Percentiles rank a stretch among this genome's conserved stretches.
phyloP scores from a whole-genome alignment of 2,888 invertebrate species.

The Dicycla oo region DNA sequence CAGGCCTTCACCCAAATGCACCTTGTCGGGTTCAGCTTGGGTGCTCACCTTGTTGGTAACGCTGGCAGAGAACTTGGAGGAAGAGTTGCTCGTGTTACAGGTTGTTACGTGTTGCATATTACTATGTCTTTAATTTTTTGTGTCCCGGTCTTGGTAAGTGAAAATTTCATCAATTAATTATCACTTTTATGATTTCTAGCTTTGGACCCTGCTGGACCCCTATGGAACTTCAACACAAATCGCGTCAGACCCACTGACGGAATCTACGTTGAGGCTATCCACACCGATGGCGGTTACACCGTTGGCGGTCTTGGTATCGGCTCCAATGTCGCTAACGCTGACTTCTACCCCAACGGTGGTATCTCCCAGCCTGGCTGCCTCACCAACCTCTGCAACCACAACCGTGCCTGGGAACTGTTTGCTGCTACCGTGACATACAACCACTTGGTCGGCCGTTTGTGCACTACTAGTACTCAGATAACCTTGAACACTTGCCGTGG shows the following conservation, averaged over 20 bases:
- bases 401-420: constrained; percentile 76
- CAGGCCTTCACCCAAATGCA: constrained; percentile 73
- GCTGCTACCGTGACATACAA: constrained; percentile 72
- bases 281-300: constrained; percentile 68
- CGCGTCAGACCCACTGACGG: constrained; percentile 75
- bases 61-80: constrained; percentile 76
- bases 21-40: constrained; percentile 83
- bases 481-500: constrained; percentile 72
- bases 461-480: constrained; percentile 66
- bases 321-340: constrained; percentile 84
- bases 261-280: constrained; percentile 77
- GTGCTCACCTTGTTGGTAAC: constrained; percentile 82
- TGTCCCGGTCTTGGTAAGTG: too few species aligned
- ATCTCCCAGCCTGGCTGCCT: constrained; percentile 75
- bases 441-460: constrained; percentile 71
- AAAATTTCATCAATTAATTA: too few species aligned
- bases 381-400: constrained; percentile 73
- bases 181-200: constrained; percentile 5
- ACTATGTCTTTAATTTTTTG: too few species aligned
- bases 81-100: constrained; percentile 75
- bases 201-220: constrained; percentile 62
- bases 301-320: constrained; percentile 83
- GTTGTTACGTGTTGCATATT: too few species aligned
- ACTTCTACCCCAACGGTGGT: constrained; percentile 91
- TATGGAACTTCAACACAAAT: constrained; percentile 71